phyloP scores from a whole-genome alignment of 2,888 invertebrate genomes.

The Stenoptilia bipunctidactyla region DNA sequence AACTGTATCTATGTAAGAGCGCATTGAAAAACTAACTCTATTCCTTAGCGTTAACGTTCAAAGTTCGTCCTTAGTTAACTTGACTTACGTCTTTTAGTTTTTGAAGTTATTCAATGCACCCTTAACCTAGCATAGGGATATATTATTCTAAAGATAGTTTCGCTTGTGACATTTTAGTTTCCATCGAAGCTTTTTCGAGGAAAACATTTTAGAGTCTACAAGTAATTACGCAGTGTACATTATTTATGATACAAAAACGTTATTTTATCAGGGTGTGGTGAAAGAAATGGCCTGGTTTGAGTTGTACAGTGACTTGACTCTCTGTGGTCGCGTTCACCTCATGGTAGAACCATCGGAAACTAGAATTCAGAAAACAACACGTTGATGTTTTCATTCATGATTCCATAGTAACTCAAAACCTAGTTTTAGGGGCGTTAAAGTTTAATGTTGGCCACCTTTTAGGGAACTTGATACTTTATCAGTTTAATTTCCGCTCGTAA shows the following conservation, averaged over 20 bases:
- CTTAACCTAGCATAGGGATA: constrained; percentile 52
- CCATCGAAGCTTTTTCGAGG: too few species aligned
- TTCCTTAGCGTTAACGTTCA: constrained; percentile 4
- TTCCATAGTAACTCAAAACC: too few species aligned
- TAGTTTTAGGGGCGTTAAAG: too few species aligned
- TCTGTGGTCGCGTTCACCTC: constrained; percentile 28
- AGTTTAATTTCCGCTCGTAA: too few species aligned
- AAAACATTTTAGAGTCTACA: too few species aligned
- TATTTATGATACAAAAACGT: background rate
- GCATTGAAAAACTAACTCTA: constrained; percentile 18
- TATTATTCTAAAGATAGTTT: constrained; percentile 5
- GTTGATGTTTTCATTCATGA: too few species aligned
- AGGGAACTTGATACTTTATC: too few species aligned
- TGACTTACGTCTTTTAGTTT: constrained; percentile 34
- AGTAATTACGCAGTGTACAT: background rate
- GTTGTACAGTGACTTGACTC: constrained; percentile 40
- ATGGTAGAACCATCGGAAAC: constrained; percentile 23
- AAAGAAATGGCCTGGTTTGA: constrained; percentile 41
- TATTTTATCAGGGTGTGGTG: constrained; percentile 17
- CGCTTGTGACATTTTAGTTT: background rate
- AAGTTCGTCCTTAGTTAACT: constrained; percentile 10
- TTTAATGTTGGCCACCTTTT: too few species aligned
- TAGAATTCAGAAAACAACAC: too few species aligned
- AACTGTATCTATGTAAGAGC: background rate
- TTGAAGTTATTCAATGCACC: constrained; percentile 54